These are phyloP conservation scores for Torymus tubicola DNA, from an alignment of 2,888 invertebrate genomes.

Conservation along the genomic window DNA sequence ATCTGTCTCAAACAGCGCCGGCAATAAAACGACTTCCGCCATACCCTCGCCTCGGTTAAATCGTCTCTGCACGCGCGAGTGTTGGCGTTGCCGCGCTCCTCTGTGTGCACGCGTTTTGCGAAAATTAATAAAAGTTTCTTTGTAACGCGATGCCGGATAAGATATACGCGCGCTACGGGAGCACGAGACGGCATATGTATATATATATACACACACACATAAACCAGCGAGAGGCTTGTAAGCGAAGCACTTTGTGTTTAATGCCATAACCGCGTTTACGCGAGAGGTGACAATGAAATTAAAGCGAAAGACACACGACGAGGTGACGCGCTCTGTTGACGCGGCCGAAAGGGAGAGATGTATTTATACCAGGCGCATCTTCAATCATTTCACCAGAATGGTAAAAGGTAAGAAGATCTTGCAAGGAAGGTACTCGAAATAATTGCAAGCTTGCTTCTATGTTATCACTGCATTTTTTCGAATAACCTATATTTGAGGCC, in stretches of 20 bases:
- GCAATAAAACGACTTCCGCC: conserved; percentile 13
- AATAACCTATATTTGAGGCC: no score
- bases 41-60: background rate
- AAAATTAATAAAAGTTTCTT: conserved; percentile 50
- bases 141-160: conserved; percentile 50
- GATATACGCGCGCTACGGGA: background rate
- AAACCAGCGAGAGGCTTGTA: conserved; percentile 17
- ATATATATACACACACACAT: no score
- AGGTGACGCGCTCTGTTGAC: background rate
- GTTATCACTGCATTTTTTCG: no score
- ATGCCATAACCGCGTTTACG: conserved; percentile 63
- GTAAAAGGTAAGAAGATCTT: no score
- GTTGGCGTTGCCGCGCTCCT: background rate
- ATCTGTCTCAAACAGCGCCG: conserved; percentile 4
- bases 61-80: background rate
- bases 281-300: conserved; percentile 61
- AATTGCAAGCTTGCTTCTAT: no score
- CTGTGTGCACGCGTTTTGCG: background rate
- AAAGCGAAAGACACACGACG: conserved; percentile 52
- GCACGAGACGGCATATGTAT: no score
- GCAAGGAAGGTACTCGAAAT: no score
- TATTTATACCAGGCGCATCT: background rate
- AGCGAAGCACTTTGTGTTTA: conserved; percentile 54
- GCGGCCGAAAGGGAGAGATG: background rate
- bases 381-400: background rate